Evolutionary conservation across 2,888 invertebrate genomes (phyloP).

Genomic region (Andrena trimmerana): DNA sequence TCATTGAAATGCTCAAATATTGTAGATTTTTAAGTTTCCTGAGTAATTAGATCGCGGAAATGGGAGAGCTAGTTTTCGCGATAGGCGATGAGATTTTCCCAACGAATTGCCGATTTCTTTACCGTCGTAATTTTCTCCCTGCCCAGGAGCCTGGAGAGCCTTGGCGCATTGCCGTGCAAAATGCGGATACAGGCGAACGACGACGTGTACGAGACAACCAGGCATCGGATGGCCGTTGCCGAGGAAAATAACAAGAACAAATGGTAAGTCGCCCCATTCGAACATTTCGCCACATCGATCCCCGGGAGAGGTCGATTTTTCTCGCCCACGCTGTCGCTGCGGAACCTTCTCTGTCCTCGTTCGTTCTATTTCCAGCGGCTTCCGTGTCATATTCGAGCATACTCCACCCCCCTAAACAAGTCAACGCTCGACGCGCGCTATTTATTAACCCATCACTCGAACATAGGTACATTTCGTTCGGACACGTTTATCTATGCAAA

Average conservation of each 20-base stretch:
- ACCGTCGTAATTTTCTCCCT: slow-evolving; percentile 23
- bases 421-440: not conserved
- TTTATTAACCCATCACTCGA: slow-evolving; percentile 10
- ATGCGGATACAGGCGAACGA: slow-evolving; percentile 98
- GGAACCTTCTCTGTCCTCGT: not conserved
- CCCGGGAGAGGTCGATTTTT: slow-evolving; percentile 31
- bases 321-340: not conserved
- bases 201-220: slow-evolving; percentile 97
- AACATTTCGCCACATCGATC: slow-evolving; percentile 34
- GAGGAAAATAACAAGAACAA: slow-evolving; percentile 97
- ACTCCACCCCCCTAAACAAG: slow-evolving; percentile 27
- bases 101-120: slow-evolving; percentile 16
- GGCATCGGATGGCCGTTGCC: slow-evolving; percentile 95
- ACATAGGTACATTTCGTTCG: not conserved
- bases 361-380: slow-evolving; percentile 37
- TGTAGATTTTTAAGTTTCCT: no score
- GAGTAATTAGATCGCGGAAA: not conserved
- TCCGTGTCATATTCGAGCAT: slow-evolving; percentile 36
- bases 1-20: no score
- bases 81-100: no score
- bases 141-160: slow-evolving; percentile 90
- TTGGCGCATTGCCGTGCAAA: slow-evolving; percentile 94
- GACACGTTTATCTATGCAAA: not conserved
- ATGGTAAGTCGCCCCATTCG: slow-evolving; percentile 87
- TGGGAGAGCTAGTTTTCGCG: not conserved